Percentiles rank a stretch among this genome's conserved stretches.
Conservation (phyloP, 2,888 invertebrate genomes). For the Drosophila nr. fundita region DNA sequence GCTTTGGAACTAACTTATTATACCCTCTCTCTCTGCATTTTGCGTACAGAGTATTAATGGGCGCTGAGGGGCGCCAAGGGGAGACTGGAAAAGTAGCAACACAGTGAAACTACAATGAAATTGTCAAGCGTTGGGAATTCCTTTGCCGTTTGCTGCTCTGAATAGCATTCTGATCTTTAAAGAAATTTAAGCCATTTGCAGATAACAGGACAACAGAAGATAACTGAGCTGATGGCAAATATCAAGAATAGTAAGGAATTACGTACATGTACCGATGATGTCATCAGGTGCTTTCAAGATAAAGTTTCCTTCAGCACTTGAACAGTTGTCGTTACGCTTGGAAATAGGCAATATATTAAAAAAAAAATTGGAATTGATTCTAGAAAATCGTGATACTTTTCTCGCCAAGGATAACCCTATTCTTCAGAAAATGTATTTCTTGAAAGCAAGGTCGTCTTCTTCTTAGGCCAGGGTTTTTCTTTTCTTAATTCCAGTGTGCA, state of each 20-base stretch:
- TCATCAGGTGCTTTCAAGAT: background rate
- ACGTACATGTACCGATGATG: background rate
- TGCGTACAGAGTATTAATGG: background rate
- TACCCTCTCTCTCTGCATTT: background rate
- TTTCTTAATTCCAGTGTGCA: background rate
- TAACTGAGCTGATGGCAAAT: background rate
- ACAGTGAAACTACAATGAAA: conserved; percentile 4
- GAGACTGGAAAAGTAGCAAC: background rate
- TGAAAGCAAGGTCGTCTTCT: background rate
- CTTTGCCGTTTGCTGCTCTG: background rate
- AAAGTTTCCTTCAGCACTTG: background rate
- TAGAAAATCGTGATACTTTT: background rate
- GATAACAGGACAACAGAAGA: background rate
- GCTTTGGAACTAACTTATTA: background rate
- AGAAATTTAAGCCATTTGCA: conserved; percentile 3
- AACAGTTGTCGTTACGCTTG: background rate
- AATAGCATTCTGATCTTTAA: background rate
- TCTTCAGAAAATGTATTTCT: background rate
- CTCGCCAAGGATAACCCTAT: background rate
- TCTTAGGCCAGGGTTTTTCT: background rate
- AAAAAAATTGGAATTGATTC: background rate
- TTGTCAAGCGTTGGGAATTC: background rate
- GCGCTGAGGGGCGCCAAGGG: background rate
- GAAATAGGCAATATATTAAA: background rate
- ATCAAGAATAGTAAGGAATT: background rate